Base-by-base conservation (phyloP, 2,888 invertebrate species). In the Girardia tigrina region DNA sequence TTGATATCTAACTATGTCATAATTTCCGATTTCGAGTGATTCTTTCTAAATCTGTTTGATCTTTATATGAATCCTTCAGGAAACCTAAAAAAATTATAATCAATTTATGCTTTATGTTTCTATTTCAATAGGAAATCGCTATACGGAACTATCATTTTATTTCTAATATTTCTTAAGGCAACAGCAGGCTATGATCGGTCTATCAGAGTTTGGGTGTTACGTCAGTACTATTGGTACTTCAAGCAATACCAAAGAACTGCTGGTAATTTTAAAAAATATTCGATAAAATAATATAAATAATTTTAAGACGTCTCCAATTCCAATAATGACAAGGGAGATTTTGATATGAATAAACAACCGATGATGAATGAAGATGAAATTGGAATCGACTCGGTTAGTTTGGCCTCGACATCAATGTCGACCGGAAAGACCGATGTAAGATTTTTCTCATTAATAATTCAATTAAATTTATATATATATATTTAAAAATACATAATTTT, bases 161-260 rank as follows among this genome's bases (percentile, higher is more conserved):
- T n/a, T n/a, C n/a, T 28, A 8, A 16, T 6, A 16, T 69, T 4
- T 26, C 78, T 78, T 29, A 78, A 83, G 83, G 97, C 97, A 28
- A 95, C 95, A 0, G 97, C 95, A 75, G 97, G 97, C 0, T 94
- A 97, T 86, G 97, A 98, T 86, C 89, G 90, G 79, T 89, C 94
- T 78, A 86, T 98, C 77, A 87, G 95, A 70, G 90, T 98, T 78
- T 98, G 97, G 97, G 92, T 95, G 75, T 87, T 94, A 0, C 88
- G 91, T 78, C 92, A 92, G 83, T 91, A 94, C 2, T 90, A 89
- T 82, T 88, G 89, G 76, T 91, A 92, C 86, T 97, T 97, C 85
- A 87, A 91, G 29, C 70, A 70, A 70, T 70, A 70, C 28, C 75
- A 75, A 71, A 74, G 28, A 71, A 70, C 1, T 56, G 56, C 69